Evolutionary conservation across 1,140 invertebrate genomes (phyloP), one percentile per base, ranked within the genome.

Genomic region (Heliconius congener): DNA sequence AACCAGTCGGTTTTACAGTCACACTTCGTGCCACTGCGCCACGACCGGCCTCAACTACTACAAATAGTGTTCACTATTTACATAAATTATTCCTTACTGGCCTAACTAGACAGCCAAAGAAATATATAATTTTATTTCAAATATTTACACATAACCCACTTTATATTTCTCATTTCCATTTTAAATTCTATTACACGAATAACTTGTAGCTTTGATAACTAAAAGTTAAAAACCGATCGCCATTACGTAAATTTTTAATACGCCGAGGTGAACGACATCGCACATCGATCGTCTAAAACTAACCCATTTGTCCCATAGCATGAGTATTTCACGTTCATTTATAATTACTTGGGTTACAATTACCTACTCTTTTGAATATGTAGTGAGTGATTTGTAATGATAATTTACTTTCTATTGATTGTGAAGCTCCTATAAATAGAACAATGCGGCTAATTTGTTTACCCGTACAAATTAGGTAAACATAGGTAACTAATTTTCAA

Each of bases 171-270:
- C 13, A 46, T 46, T 46, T 46, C 42, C 11, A 3, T 46, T 46
- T 46, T 46, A 0, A 13, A 46, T 46, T 46, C 42, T 46, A 13
- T 42, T 42, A 42, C 11, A 42, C 11, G 11, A 46, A 46, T 46
- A 46, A 46, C 42, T 23, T 23, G n/a, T 57, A 57, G n/a, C 18
- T 57, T n/a, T 19, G 19, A 9, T 2, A 52, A 42, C 30, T 39
- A 76, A n/a, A 76, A 19, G 74, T 76, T 37, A 70, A 39, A n/a
- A 66, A 42, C 74, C 74, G 23, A 23, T 76, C 57, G 39, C 9
- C 60, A 57, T 42, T 55, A 77, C 50, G 75, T 80, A 76, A 80
- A 80, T 76, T 80, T 30, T 76, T 74, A 79, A 74, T 75, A 72
- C 13, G 60, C 46, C 46, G 27, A 70, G 78, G 66, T 75, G 66